Evolutionary conservation across 2,888 invertebrate genomes (phyloP), one percentile per base, ranked within the genome.

Genomic region (Pterostichus madidus): DNA sequence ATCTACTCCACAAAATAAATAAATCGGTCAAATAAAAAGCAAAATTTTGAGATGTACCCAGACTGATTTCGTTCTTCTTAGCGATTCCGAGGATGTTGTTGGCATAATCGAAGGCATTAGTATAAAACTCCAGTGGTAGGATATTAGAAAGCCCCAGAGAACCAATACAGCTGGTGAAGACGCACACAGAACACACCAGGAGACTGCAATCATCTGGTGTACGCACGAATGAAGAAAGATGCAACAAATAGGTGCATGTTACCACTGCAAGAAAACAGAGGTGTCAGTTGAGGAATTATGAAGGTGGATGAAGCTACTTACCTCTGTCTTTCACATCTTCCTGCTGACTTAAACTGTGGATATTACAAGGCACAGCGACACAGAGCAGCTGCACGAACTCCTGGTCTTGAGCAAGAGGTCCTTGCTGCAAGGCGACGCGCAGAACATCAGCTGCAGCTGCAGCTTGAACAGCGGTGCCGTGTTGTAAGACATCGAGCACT

Each of bases 111-210:
- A 80, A 80, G 11, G 68, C 68, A 10, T 52, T 80, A 0, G 56
- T 44, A 68, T 80, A 80, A 52, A 80, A 80, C 2, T 49, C 15
- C n/a, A 49, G 39, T 6, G 80, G 80, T 6, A 68, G 31, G 10
- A 32, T 5, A 8, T 80, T 52, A 7, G 7, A 17, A 32, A 78
- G 8, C 13, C 80, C 80, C 6, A 80, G 10, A 6, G n/a, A n/a
- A 0, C 80, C 80, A 4, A 80, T 8, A 44, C 13, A 78, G 13
- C 49, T 49, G 2, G 80, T 52, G 7, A 80, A 78, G 5, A 11
- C 31, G 8, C n/a, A 31, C 7, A 68, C 49, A 24, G 68, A 68
- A 68, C 68, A 80, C 46, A n/a, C 46, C 5, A 78, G 15, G 8
- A 61, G 13, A 11, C 35, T 44, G 11, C 17, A 0, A 32, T 80